These are phyloP conservation scores for Zapus hudsonius DNA, from an alignment of 2,113 vertebrate genomes.

Conservation along the genomic window DNA sequence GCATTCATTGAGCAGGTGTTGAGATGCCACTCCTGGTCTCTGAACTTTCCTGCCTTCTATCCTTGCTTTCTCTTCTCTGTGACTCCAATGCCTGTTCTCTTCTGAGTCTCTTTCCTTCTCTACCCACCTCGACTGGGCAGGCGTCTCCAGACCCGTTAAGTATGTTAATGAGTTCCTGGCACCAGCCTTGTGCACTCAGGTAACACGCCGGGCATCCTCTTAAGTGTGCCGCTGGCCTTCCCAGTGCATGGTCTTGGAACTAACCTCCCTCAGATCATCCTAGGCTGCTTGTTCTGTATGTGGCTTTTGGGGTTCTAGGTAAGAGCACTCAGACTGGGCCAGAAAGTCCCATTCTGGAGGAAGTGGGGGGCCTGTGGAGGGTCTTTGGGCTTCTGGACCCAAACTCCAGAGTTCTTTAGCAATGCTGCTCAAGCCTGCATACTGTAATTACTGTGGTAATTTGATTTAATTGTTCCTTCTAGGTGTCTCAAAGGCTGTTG, in stretches of 20 bases:
- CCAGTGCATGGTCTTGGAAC: slow-evolving; percentile 90
- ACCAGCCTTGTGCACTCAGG: slow-evolving; percentile 97
- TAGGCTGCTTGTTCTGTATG: slow-evolving; percentile 80
- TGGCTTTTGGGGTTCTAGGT: slow-evolving; percentile 39
- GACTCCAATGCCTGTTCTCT: slow-evolving; percentile 50
- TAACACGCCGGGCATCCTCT: slow-evolving; percentile 86
- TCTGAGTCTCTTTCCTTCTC: slow-evolving; percentile 68
- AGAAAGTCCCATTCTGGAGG: neutral
- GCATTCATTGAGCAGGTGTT: neutral
- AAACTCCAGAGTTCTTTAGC: slow-evolving; percentile 78
- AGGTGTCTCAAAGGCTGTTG: slow-evolving; percentile 99
- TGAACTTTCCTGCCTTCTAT: neutral
- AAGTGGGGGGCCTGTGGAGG: neutral
- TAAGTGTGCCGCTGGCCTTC: slow-evolving; percentile 59
- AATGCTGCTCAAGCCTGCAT: slow-evolving; percentile 78
- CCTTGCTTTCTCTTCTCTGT: slow-evolving; percentile 2
- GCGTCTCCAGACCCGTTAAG: slow-evolving; percentile 98
- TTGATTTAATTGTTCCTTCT: slow-evolving; percentile 94
- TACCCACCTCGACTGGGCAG: slow-evolving; percentile 87
- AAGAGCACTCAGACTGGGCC: slow-evolving; percentile 64
- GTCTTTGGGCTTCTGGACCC: slow-evolving; percentile 23
- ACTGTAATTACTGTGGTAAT: slow-evolving; percentile 89
- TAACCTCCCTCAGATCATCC: slow-evolving; percentile 85
- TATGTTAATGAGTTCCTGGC: slow-evolving; percentile 99
- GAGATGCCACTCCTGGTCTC: accelerated